phyloP scores from a whole-genome alignment of 2,797 vertebrate genomes.

The Pseudochirops corinnae region DNA sequence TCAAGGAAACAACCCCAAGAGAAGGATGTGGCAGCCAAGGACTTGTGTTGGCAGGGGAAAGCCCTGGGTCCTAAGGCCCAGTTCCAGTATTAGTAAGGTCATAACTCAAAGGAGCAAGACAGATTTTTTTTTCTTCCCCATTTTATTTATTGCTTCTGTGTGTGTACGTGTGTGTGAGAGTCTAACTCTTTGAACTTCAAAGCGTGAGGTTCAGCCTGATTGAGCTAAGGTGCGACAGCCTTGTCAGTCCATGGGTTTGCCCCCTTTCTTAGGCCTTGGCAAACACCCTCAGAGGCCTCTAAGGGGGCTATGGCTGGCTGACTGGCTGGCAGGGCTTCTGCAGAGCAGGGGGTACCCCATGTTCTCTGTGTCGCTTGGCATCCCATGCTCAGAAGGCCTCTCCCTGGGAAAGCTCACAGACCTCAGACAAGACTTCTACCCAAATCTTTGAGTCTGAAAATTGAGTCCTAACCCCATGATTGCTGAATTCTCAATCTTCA shows the following conservation, averaged over 20 bases:
- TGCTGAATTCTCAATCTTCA: neutral
- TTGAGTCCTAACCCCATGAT: neutral
- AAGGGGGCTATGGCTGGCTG: neutral
- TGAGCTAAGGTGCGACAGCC: constrained; percentile 42
- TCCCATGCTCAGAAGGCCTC: neutral
- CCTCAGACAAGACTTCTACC: neutral
- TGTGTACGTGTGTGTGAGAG: neutral
- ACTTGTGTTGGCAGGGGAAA: neutral
- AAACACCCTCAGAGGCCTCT: neutral
- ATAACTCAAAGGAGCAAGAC: constrained; percentile 80
- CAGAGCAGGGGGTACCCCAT: neutral
- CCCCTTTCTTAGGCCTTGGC: neutral
- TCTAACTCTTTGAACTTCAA: constrained; percentile 82
- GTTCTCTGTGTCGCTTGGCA: neutral
- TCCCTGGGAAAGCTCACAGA: neutral
- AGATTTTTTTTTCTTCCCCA: constrained; percentile 69
- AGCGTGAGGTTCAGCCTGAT: constrained; percentile 64
- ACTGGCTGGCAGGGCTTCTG: neutral
- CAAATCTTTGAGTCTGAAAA: neutral
- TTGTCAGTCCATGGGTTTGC: neutral
- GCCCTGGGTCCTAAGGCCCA: constrained; percentile 2
- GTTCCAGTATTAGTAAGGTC: constrained; percentile 61
- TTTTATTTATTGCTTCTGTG: constrained; percentile 70
- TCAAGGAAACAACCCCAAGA: neutral
- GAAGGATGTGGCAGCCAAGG: neutral